Evolutionary conservation across 1,140 invertebrate genomes (phyloP).

Genomic region (Thrips palmi): DNA sequence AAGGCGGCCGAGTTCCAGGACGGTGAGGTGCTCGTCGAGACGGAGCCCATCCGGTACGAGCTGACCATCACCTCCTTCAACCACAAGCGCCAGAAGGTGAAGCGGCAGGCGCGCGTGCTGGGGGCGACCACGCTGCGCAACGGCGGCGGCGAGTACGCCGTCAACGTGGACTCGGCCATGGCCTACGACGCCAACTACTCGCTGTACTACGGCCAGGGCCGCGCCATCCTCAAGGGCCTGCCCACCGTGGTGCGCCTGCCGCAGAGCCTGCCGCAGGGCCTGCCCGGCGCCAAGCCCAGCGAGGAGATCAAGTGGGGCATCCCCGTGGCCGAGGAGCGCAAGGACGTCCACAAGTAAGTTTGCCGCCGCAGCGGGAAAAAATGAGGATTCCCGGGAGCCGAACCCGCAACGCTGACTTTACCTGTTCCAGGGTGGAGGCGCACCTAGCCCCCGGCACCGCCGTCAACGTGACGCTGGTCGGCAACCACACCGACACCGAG

Average conservation of each 20-base stretch:
- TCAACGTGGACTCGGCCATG: constrained; percentile 44
- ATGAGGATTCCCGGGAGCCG: background rate
- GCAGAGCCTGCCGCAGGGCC: too few relatives aligned
- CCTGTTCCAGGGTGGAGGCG: constrained; percentile 30
- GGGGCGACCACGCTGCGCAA: constrained; percentile 42
- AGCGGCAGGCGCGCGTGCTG: constrained; percentile 31
- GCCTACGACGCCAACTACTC: constrained; percentile 45
- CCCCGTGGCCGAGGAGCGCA: constrained; percentile 30
- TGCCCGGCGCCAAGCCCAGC: constrained; percentile 25
- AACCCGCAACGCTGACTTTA: background rate
- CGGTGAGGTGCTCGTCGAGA: constrained; percentile 58
- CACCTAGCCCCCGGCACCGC: constrained; percentile 50
- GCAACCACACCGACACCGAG: constrained; percentile 47
- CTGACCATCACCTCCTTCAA: constrained; percentile 43
- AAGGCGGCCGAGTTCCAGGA: constrained; percentile 29
- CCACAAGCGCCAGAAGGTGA: constrained; percentile 30
- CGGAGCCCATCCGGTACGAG: constrained; percentile 55
- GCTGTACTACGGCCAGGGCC: constrained; percentile 56
- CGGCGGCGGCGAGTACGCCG: constrained; percentile 19
- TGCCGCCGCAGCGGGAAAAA: too few relatives aligned
- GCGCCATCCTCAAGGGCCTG: constrained; percentile 51
- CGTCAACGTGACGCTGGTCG: constrained; percentile 53
- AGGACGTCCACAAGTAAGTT: constrained; percentile 33
- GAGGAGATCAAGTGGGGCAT: constrained; percentile 49
- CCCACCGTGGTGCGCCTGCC: constrained; percentile 42